Percentiles rank a stretch among this genome's conserved stretches.
Conservation (phyloP, 1,140 invertebrate species). For the Eriosoma lanigerum region DNA sequence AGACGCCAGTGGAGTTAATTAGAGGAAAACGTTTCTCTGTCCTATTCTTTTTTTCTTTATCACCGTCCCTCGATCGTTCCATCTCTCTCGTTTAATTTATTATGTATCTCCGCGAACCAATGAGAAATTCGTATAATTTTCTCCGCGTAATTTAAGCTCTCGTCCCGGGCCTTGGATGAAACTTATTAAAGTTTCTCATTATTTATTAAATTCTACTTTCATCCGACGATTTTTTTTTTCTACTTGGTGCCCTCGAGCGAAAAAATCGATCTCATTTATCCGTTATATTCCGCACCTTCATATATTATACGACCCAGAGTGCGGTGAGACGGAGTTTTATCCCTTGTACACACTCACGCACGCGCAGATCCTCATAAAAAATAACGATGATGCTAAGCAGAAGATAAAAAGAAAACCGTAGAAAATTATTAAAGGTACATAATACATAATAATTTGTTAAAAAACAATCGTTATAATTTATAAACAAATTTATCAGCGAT, state of each 20-base stretch:
- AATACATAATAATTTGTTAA: too few species aligned
- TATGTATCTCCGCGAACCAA: constrained; percentile 45
- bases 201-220: constrained; percentile 50
- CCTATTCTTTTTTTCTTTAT: neutral
- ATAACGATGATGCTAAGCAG: constrained; percentile 25
- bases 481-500: neutral
- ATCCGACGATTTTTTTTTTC: constrained; percentile 28
- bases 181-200: constrained; percentile 52
- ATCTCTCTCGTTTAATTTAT: constrained; percentile 45
- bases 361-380: neutral
- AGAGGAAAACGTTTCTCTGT: constrained; percentile 38
- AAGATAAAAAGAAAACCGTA: neutral
- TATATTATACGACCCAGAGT: too few species aligned
- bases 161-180: constrained; percentile 22
- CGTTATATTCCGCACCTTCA: neutral
- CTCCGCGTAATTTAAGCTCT: constrained; percentile 49
- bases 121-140: constrained; percentile 51
- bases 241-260: constrained; percentile 1
- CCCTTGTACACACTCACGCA: neutral
- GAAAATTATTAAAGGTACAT: too few species aligned
- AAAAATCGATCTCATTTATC: constrained; percentile 49
- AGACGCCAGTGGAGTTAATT: constrained; percentile 35
- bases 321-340: neutral
- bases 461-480: too few species aligned
- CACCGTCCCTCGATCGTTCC: neutral